Conservation (phyloP, 2,797 vertebrate genomes). For the Sylvia borin region DNA sequence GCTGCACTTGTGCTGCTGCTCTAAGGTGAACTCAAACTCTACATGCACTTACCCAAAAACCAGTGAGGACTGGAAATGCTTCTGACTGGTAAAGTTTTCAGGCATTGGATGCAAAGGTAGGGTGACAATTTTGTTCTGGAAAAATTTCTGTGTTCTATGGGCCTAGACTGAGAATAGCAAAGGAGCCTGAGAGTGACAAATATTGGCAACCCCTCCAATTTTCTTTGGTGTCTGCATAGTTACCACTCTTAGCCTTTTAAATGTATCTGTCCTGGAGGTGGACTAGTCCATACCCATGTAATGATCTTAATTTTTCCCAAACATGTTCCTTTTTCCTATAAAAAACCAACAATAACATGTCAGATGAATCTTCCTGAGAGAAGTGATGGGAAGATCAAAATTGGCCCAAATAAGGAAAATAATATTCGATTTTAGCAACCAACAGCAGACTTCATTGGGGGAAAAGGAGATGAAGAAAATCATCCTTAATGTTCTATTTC, state of each 20-base stretch:
- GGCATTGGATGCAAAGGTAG: accelerated
- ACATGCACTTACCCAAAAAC: background rate
- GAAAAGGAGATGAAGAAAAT: background rate
- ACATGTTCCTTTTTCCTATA: background rate
- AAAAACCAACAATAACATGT: background rate
- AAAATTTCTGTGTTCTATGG: background rate
- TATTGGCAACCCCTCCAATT: accelerated
- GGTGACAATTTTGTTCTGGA: accelerated
- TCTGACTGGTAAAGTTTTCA: background rate
- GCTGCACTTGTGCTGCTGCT: background rate
- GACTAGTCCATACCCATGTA: background rate
- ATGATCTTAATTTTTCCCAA: background rate
- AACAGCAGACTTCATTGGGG: accelerated
- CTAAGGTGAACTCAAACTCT: background rate
- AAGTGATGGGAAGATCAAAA: background rate
- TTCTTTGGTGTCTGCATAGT: background rate
- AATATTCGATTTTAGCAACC: background rate
- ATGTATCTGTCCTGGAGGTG: background rate
- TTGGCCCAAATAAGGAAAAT: background rate
- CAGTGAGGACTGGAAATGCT: background rate
- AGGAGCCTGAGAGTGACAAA: background rate
- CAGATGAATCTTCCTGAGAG: background rate
- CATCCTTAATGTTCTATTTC: background rate
- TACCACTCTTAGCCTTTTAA: background rate
- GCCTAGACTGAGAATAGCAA: background rate